These are phyloP conservation scores for Epinotia nisella DNA, from an alignment of 2,888 invertebrate species.

Conservation along the genomic window DNA sequence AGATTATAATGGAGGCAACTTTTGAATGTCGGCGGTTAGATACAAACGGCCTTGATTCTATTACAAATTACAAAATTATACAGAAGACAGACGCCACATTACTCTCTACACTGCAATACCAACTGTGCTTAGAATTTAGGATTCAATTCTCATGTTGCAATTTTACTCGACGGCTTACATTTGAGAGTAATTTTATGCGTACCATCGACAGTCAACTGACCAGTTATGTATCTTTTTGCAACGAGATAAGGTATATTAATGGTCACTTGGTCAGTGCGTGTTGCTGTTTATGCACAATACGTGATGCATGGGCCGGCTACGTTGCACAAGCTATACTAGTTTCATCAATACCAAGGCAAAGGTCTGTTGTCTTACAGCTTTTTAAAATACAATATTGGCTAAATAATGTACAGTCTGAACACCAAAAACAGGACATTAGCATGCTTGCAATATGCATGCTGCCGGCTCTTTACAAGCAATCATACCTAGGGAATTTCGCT, in stretches of 20 bases:
- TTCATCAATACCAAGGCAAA: constrained; percentile 33
- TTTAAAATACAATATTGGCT: background rate
- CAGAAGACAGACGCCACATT: background rate
- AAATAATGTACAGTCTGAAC: no score
- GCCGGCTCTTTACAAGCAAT: no score
- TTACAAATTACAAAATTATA: constrained; percentile 8
- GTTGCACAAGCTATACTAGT: constrained; percentile 37
- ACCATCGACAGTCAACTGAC: background rate
- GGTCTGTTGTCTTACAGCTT: constrained; percentile 22
- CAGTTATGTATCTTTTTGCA: no score
- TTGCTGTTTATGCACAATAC: background rate
- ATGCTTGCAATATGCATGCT: no score
- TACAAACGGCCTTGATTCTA: background rate
- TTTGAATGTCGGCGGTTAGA: background rate
- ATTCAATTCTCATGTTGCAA: constrained; percentile 30
- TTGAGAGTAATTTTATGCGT: constrained; percentile 31
- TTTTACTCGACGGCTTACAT: constrained; percentile 25
- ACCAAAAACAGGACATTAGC: no score
- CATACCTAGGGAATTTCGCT: no score
- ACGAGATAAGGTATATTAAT: no score
- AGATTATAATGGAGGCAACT: background rate
- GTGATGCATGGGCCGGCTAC: background rate
- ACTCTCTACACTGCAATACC: background rate
- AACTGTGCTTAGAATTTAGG: constrained; percentile 15
- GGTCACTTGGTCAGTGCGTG: no score